Base-by-base conservation (phyloP, 1,140 invertebrate species). In the Capitella teleta region DNA sequence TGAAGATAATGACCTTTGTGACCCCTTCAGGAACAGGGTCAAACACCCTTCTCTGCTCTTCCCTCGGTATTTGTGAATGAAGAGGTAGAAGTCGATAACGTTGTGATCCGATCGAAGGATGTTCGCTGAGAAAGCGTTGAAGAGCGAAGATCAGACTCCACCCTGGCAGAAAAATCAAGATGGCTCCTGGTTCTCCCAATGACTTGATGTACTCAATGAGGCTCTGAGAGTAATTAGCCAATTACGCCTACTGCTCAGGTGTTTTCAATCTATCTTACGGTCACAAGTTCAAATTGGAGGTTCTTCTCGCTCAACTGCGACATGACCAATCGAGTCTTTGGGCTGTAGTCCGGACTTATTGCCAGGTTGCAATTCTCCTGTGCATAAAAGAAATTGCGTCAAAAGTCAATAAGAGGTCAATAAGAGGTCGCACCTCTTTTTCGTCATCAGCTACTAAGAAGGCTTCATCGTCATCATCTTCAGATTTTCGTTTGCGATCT, bases 231-330 rank as follows among this genome's bases (percentile, higher is more conserved):
- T 4, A 45, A 42, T 48, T 52, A 3, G 36, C 41, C 25, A 1
- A 51, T 28, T 40, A 21, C 40, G 10, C 10, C 14, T 12, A n/a
- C n/a, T n/a, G n/a, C n/a, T n/a, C n/a, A n/a, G n/a, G n/a, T n/a
- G 24, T 12, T 30, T n/a, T 37, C 8, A 28, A 16, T 16, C 49
- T 32, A 25, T 37, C 56, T 57, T 59, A 75, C 75, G 70, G 92
- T 89, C 43, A 97, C 82, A 0, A 97, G 68, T 68, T 96, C 91
- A 70, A 94, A 94, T 58, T 83, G 86, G 45, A 93, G 78, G 71
- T 94, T 87, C 65, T 86, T 86, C 62, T 97, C 93, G 25, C 79
- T 86, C 8, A 97, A 55, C 60, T 80, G 75, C 0, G 78, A 67
- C 81, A 97, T 81, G 0, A 83, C 76, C 37, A 79, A 74, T 36